phyloP scores from a whole-genome alignment of 2,797 vertebrate species.

The Peromyscus aztecus region DNA sequence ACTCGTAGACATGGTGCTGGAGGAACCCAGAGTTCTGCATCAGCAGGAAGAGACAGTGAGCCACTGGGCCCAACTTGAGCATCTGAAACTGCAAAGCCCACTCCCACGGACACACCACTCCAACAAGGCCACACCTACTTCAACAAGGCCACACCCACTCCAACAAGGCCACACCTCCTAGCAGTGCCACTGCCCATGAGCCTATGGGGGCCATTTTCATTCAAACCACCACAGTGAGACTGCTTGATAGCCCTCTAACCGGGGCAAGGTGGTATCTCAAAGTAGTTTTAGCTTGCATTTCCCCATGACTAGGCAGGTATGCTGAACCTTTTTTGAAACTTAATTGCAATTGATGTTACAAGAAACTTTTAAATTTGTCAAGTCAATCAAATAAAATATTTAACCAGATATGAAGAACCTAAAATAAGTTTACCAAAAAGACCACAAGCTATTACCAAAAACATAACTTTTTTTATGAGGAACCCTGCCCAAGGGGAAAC shows the following conservation, averaged over 20 bases:
- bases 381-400: not conserved
- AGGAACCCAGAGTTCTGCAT: not conserved
- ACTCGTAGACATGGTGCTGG: not conserved
- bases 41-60: not conserved
- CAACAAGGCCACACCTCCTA: not conserved
- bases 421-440: not conserved
- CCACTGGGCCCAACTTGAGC: not conserved
- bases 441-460: not conserved
- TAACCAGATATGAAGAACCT: not conserved
- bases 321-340: not conserved
- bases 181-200: not conserved
- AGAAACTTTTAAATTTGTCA: not conserved
- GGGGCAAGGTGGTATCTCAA: not conserved
- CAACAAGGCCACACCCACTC: not conserved
- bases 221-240: not conserved
- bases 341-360: not conserved
- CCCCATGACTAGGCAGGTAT: not conserved
- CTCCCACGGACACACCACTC: not conserved
- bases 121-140: not conserved
- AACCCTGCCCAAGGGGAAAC: not conserved
- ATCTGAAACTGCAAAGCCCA: not conserved
- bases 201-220: not conserved
- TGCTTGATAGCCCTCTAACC: not conserved
- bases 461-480: not conserved
- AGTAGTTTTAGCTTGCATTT: not conserved